These are phyloP conservation scores for Tipula lateralis DNA, from an alignment of 2,888 invertebrate genomes.

Conservation along the genomic window DNA sequence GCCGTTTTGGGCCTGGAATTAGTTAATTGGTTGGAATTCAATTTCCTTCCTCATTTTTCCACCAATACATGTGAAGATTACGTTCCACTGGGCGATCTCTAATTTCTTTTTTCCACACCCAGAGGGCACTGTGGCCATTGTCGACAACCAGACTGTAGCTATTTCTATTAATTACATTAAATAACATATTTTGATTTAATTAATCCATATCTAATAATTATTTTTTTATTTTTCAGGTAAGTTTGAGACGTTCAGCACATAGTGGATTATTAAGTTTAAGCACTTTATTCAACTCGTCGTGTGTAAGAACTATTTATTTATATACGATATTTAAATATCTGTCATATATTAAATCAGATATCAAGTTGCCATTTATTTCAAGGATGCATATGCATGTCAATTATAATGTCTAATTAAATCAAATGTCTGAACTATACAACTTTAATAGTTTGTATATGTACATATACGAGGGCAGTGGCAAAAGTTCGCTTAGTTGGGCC, in stretches of 20 bases:
- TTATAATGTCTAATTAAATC: neutral
- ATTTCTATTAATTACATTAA: too few species aligned
- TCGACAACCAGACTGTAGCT: too few species aligned
- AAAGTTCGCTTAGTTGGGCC: too few species aligned
- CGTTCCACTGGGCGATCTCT: too few species aligned
- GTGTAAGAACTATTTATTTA: neutral
- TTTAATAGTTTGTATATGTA: too few species aligned
- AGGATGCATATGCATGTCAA: neutral
- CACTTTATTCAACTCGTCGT: neutral
- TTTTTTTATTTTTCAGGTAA: neutral
- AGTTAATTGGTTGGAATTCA: too few species aligned
- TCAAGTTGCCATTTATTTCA: neutral
- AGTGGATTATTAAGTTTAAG: neutral
- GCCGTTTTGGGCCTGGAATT: too few species aligned
- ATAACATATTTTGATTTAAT: neutral
- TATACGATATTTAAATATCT: neutral
- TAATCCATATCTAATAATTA: neutral
- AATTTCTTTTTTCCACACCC: too few species aligned
- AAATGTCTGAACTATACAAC: neutral
- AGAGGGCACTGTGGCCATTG: too few species aligned
- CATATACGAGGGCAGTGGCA: too few species aligned
- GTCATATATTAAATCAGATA: neutral
- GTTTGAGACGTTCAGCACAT: neutral
- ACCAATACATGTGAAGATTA: too few species aligned
- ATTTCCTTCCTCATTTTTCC: too few species aligned